Percentiles rank a stretch among this genome's conserved stretches.
phyloP scores from a whole-genome alignment of 2,888 invertebrate genomes.

The Aleiodes alternator region DNA sequence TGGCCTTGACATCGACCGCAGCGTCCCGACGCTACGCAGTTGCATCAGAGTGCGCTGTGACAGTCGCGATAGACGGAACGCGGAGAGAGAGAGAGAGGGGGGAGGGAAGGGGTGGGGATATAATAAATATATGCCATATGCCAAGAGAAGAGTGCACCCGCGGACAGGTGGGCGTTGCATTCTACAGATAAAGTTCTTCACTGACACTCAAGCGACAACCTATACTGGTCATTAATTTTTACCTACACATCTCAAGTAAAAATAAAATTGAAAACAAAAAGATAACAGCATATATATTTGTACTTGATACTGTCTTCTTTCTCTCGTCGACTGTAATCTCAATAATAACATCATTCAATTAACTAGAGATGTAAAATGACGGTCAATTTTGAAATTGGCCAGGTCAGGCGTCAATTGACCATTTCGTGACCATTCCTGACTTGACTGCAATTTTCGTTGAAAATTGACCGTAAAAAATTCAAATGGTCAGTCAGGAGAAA shows the following conservation, averaged over 20 bases:
- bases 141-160: slow-evolving; percentile 30
- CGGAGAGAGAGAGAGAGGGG: background rate
- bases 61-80: slow-evolving; percentile 7
- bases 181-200: slow-evolving; percentile 47
- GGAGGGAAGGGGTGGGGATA: slow-evolving; percentile 6
- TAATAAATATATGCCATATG: slow-evolving; percentile 34
- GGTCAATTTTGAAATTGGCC: too few relatives aligned
- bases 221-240: slow-evolving; percentile 22
- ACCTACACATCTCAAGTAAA: background rate
- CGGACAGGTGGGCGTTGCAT: slow-evolving; percentile 51
- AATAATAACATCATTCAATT: background rate
- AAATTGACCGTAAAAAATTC: too few relatives aligned
- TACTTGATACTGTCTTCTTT: slow-evolving; percentile 18
- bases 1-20: slow-evolving; percentile 73
- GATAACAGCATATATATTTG: background rate
- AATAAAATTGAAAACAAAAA: background rate
- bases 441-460: too few relatives aligned
- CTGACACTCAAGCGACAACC: slow-evolving; percentile 12
- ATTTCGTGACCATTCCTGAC: too few relatives aligned
- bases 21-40: slow-evolving; percentile 73
- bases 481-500: too few relatives aligned
- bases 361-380: too few relatives aligned
- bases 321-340: background rate
- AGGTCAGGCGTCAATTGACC: too few relatives aligned
- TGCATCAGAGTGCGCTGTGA: slow-evolving; percentile 64